Evolutionary conservation across 2,888 invertebrate species (phyloP).

Genomic region (Neoscelio sp.): DNA sequence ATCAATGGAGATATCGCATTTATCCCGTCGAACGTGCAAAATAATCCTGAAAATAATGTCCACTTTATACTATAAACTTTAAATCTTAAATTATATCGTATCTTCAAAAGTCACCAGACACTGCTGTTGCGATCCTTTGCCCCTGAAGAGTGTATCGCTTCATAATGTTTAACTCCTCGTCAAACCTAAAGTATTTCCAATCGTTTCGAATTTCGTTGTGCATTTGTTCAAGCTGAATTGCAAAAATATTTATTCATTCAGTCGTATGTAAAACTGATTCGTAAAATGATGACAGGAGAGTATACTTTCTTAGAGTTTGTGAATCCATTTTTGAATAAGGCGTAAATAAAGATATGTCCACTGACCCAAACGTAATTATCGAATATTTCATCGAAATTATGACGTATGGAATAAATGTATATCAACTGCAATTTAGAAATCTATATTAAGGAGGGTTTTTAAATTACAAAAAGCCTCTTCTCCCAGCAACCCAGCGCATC

Average conservation of each 20-base stretch:
- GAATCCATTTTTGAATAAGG: neutral
- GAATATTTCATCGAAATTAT: slow-evolving; percentile 2
- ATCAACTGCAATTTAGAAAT: too few relatives aligned
- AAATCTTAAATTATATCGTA: slow-evolving; percentile 9
- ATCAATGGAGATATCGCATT: slow-evolving; percentile 6
- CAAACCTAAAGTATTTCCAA: neutral
- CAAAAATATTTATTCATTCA: neutral
- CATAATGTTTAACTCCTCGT: neutral
- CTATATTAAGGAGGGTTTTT: too few relatives aligned
- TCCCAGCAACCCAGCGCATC: too few relatives aligned
- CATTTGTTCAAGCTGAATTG: neutral
- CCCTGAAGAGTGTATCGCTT: neutral
- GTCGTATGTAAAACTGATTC: neutral
- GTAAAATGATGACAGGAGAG: neutral
- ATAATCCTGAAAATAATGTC: neutral
- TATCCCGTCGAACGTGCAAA: slow-evolving; percentile 14
- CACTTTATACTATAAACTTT: neutral
- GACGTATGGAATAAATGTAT: neutral
- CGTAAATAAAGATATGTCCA: slow-evolving; percentile 7
- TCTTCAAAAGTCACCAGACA: slow-evolving; percentile 15
- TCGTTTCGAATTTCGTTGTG: slow-evolving; percentile 18
- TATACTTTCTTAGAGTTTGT: neutral
- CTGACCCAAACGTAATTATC: slow-evolving; percentile 4
- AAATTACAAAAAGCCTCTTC: too few relatives aligned
- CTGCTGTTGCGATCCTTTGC: neutral